Evolutionary conservation across 64 coral and sea anemone genomes (phyloP), one percentile per base, ranked within the genome.

Genomic region (Exaiptasia diaphana): DNA sequence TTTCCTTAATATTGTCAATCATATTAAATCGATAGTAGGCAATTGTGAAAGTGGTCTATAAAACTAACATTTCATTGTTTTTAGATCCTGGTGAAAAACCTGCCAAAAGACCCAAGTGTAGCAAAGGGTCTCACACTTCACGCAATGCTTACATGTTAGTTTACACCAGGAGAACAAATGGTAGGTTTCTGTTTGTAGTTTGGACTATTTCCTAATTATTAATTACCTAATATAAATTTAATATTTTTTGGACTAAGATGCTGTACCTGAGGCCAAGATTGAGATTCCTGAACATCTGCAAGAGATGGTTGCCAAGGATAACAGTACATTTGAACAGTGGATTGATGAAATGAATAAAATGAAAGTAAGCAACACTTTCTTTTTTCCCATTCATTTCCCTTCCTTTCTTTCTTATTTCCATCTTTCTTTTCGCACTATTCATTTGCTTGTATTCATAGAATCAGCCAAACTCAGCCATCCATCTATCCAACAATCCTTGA

Each of bases 131-230:
- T 44, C 91, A 94, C 70, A 74, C 85, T 0, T 99, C 94, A 15
- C 82, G 90, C 22, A 91, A 99, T 76, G 94, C 94, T 0, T 99
- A 99, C 80, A 99, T 91, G 69, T 73, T 99, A 63, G 94, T 99
- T 0, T 99, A 99, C 43, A 92, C 84, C 17, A 53, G 68, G 8
- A 73, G 64, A 8, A 85, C 63, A 43, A 39, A 68, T 50, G 90
- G 89, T 65, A 65, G 29, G 17, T 71, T 18, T 35, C 25, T 21
- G 40, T 64, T 61, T 80, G 43, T 41, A 80, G 17, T 28, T 21
- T 44, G 3, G 40, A 9, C 17, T 38, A 41, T 43, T 39, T 46
- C 43, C 15, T 46, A 8, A 46, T 15, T 46, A 46, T 6, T 7
- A 46, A 46, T 46, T 15, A 46, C 5, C 43, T 46, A 8, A 15